These are phyloP conservation scores for Sander vitreus DNA, from an alignment of 2,113 vertebrate species.

Conservation along the genomic window DNA sequence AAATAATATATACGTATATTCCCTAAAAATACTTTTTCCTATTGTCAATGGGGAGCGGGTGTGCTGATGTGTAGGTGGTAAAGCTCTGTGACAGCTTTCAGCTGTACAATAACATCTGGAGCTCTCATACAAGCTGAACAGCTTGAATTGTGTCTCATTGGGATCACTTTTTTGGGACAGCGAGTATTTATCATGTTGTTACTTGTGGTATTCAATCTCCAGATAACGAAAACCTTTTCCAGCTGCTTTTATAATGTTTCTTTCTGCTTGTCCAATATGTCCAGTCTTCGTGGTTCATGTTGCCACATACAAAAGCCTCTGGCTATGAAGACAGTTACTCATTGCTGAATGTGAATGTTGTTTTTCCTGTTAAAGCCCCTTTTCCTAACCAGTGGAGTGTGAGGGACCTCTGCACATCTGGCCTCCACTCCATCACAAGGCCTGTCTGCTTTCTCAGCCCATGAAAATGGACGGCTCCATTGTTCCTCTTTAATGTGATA, in stretches of 20 bases:
- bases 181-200: background rate
- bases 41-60: background rate
- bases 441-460: slow-evolving; percentile 18
- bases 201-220: background rate
- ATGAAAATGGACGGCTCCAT: slow-evolving; percentile 10
- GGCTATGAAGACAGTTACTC: background rate
- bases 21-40: background rate
- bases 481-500: slow-evolving; percentile 59
- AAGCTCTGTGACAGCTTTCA: background rate
- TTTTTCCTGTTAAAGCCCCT: slow-evolving; percentile 9
- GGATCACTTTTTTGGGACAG: background rate
- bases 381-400: background rate
- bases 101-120: slow-evolving; percentile 17
- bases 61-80: slow-evolving; percentile 5
- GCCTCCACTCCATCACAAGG: background rate
- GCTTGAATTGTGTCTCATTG: slow-evolving; percentile 1
- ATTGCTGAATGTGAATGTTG: background rate
- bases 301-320: background rate
- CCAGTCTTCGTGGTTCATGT: background rate
- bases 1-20: background rate
- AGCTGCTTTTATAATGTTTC: background rate
- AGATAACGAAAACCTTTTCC: background rate
- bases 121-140: slow-evolving; percentile 21
- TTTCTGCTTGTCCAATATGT: background rate
- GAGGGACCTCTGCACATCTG: background rate